These are phyloP conservation scores for Furnarius figulus DNA, from an alignment of 2,113 vertebrate genomes.

Conservation along the genomic window DNA sequence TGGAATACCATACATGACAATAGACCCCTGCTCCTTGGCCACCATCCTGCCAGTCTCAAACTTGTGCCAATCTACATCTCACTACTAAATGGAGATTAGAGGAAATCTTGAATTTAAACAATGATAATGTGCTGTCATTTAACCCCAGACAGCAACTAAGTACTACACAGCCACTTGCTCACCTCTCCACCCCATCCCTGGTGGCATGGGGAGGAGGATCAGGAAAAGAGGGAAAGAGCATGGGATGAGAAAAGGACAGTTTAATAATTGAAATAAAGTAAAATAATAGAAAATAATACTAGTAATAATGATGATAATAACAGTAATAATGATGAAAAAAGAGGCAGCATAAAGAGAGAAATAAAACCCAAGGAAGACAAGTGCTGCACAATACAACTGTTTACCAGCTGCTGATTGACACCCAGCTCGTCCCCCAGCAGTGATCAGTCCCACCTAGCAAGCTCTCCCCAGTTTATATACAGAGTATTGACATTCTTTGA, in stretches of 20 bases:
- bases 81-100: not conserved
- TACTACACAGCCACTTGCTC: fast-evolving
- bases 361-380: not conserved
- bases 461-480: no score
- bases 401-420: not conserved
- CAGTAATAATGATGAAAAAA: not conserved
- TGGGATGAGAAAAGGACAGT: not conserved
- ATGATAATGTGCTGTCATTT: not conserved
- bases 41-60: not conserved
- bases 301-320: no score
- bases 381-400: not conserved
- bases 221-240: not conserved
- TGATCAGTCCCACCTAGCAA: not conserved
- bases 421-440: not conserved
- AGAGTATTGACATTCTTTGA: not conserved
- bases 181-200: fast-evolving
- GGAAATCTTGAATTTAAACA: not conserved
- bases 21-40: fast-evolving
- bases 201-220: no score
- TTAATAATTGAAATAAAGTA: not conserved
- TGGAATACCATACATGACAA: not conserved
- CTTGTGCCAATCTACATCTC: not conserved
- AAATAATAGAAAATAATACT: not conserved
- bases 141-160: not conserved
- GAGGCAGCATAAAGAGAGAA: not conserved